Percentiles rank a stretch among this genome's conserved stretches.
phyloP scores from a whole-genome alignment of 2,888 invertebrate genomes.

The Sceliomorpha sp. region DNA sequence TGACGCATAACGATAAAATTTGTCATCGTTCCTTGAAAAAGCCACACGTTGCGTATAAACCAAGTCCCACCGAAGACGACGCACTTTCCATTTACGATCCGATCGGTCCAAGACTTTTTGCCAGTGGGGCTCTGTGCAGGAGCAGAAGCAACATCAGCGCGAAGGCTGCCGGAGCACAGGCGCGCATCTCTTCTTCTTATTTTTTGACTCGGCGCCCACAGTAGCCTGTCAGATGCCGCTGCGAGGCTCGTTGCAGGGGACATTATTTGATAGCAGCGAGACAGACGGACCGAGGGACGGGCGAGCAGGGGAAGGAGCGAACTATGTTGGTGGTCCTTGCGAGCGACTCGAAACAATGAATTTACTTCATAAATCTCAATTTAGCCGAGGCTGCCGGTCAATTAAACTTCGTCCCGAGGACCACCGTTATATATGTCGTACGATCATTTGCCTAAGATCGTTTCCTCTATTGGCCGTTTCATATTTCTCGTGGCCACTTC shows the following conservation, averaged over 20 bases:
- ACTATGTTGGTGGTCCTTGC: conserved; percentile 75
- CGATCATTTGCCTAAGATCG: conserved; percentile 68
- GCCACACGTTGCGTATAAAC: too few relatives aligned
- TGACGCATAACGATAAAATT: too few relatives aligned
- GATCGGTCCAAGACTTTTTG: conserved; percentile 37
- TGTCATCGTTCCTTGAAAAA: too few relatives aligned
- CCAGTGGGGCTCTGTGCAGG: conserved; percentile 21
- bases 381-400: conserved; percentile 73
- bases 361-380: conserved; percentile 80
- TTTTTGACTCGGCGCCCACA: conserved; percentile 58
- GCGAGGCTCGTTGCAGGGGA: conserved; percentile 68
- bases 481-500: too few relatives aligned
- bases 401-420: conserved; percentile 78
- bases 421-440: conserved; percentile 66
- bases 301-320: conserved; percentile 50
- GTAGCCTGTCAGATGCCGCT: conserved; percentile 70
- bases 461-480: conserved; percentile 19
- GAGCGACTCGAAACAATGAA: conserved; percentile 77
- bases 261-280: conserved; percentile 73
- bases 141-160: too few relatives aligned
- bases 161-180: too few relatives aligned
- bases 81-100: conserved; percentile 20
- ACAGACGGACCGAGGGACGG: conserved; percentile 54
- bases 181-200: conserved; percentile 36
- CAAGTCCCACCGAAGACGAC: conserved; percentile 7